Conservation (phyloP, 2,797 vertebrate genomes). For the Girardinus metallicus region DNA sequence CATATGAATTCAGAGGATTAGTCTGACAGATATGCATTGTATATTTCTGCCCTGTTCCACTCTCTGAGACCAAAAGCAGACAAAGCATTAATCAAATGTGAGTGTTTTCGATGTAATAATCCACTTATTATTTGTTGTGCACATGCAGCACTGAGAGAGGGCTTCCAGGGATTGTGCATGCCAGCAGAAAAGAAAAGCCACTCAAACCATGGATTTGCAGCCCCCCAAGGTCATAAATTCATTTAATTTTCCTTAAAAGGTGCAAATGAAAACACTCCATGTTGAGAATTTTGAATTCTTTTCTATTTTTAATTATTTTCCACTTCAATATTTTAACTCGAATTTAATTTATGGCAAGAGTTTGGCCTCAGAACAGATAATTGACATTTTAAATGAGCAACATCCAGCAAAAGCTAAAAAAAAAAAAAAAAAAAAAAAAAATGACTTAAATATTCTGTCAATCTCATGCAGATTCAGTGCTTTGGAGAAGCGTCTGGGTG, state of each 20-base stretch:
- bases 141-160: conserved; percentile 25
- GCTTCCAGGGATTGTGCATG: conserved; percentile 23
- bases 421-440: no score
- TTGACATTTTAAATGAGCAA: neutral
- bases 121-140: conserved; percentile 53
- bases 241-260: conserved; percentile 57
- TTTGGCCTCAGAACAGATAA: neutral
- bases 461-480: neutral
- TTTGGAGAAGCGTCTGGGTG: neutral
- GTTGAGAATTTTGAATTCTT: conserved; percentile 2
- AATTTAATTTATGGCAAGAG: neutral
- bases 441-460: neutral
- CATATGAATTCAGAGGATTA: conserved; percentile 60
- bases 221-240: conserved; percentile 50
- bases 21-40: conserved; percentile 56
- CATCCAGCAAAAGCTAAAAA: neutral
- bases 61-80: conserved; percentile 57
- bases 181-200: conserved; percentile 17
- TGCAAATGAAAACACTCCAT: conserved; percentile 8
- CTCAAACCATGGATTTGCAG: conserved; percentile 38
- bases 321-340: neutral
- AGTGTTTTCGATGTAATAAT: conserved; percentile 67
- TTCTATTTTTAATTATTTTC: neutral
- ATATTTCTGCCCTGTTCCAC: conserved; percentile 51
- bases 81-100: conserved; percentile 67